phyloP scores from a whole-genome alignment of 2,113 vertebrate genomes.

The Coptodon rendalli region DNA sequence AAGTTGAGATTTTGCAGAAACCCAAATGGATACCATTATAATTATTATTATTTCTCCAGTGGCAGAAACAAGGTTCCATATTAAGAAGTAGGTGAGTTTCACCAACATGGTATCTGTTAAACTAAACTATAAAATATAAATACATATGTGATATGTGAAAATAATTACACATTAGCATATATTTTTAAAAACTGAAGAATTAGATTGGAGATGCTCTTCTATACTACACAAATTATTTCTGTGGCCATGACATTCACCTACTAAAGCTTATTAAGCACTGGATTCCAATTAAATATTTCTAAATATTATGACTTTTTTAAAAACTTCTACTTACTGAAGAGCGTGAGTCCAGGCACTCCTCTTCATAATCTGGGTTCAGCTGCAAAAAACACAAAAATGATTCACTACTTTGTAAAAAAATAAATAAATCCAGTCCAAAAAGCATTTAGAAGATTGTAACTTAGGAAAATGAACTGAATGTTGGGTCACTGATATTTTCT shows the following conservation, averaged over 20 bases:
- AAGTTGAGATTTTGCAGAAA: not conserved
- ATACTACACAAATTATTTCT: not conserved
- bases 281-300: not conserved
- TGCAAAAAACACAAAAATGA: constrained; percentile 63
- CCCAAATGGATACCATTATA: not conserved
- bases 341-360: constrained; percentile 87
- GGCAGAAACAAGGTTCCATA: not conserved
- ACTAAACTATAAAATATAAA: not conserved
- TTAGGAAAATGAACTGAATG: not conserved
- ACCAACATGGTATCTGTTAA: not conserved
- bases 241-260: not conserved
- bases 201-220: not conserved
- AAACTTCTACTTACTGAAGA: constrained; percentile 80
- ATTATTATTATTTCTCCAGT: not conserved
- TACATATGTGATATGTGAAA: not conserved
- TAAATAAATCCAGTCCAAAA: not conserved
- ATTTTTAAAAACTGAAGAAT: not conserved
- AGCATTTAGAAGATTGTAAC: not conserved
- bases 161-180: not conserved
- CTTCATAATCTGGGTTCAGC: constrained; percentile 97
- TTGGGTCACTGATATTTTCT: not conserved
- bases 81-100: not conserved
- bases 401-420: not conserved
- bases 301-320: not conserved
- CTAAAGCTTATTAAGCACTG: not conserved